Percentiles rank a stretch among this genome's conserved stretches.
phyloP scores from a whole-genome alignment of 2,113 vertebrate genomes.

The Dipodomys spectabilis region DNA sequence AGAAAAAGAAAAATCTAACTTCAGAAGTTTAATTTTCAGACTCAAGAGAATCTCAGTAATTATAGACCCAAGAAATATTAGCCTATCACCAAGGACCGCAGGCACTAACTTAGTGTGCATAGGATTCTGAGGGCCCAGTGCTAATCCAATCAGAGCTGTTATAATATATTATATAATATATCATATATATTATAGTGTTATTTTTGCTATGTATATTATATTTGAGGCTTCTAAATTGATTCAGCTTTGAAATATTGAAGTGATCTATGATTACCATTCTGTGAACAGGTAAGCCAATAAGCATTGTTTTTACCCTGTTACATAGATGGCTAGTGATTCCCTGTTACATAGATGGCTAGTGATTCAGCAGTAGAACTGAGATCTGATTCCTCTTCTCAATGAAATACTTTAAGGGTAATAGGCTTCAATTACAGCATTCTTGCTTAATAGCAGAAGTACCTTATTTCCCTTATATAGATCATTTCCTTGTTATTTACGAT shows the following conservation, averaged over 20 bases:
- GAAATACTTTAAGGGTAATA: neutral
- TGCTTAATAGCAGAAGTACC: neutral
- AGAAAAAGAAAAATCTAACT: no score
- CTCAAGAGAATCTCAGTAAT: no score
- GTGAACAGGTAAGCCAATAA: neutral
- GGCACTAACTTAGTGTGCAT: fast-evolving
- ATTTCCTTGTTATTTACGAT: conserved; percentile 27
- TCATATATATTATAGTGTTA: no score
- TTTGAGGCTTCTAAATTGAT: neutral
- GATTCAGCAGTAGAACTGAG: neutral
- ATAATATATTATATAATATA: no score
- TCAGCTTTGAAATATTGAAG: neutral
- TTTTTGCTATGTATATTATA: neutral
- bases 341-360: neutral
- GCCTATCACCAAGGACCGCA: fast-evolving
- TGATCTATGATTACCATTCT: neutral
- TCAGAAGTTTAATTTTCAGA: no score
- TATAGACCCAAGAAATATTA: neutral
- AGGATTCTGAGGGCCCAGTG: neutral
- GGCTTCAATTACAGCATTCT: neutral
- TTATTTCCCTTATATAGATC: conserved; percentile 13
- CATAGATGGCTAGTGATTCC: neutral
- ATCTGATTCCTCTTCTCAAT: neutral
- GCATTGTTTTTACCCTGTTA: neutral
- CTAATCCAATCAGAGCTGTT: neutral